These are phyloP conservation scores for Spea hammondii DNA, from an alignment of 2,797 vertebrate genomes.

Conservation along the genomic window DNA sequence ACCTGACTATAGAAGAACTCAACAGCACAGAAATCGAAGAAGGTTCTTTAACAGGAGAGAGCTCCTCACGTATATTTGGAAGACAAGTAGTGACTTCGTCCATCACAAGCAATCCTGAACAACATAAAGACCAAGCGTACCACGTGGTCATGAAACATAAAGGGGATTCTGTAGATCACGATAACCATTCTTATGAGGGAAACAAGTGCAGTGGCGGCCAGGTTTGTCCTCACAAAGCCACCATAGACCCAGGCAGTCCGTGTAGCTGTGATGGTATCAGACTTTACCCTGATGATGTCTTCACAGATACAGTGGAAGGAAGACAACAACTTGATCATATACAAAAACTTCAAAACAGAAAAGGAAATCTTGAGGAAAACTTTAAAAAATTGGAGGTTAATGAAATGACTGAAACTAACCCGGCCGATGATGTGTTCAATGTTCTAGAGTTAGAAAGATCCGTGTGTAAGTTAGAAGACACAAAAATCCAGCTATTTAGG, in stretches of 20 bases:
- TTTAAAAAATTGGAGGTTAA: constrained; percentile 38
- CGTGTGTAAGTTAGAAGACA: constrained; percentile 55
- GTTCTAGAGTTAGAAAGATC: constrained; percentile 58
- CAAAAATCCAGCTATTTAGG: constrained; percentile 52
- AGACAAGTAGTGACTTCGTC: no score
- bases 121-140: no score
- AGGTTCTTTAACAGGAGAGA: no score
- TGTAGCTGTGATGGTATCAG: not conserved
- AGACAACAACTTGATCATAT: not conserved
- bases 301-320: not conserved
- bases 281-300: not conserved
- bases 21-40: no score
- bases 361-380: constrained; percentile 7
- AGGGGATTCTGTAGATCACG: not conserved
- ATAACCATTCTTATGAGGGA: not conserved
- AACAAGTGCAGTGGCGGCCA: not conserved
- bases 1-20: no score
- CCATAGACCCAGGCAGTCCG: not conserved
- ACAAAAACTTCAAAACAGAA: not conserved
- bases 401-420: constrained; percentile 33
- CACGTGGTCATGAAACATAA: no score
- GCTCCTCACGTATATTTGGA: no score
- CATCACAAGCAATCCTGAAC: no score
- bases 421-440: constrained; percentile 52
- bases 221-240: not conserved